Conservation (phyloP, 2,888 invertebrate species). For the Timema cristinae region DNA sequence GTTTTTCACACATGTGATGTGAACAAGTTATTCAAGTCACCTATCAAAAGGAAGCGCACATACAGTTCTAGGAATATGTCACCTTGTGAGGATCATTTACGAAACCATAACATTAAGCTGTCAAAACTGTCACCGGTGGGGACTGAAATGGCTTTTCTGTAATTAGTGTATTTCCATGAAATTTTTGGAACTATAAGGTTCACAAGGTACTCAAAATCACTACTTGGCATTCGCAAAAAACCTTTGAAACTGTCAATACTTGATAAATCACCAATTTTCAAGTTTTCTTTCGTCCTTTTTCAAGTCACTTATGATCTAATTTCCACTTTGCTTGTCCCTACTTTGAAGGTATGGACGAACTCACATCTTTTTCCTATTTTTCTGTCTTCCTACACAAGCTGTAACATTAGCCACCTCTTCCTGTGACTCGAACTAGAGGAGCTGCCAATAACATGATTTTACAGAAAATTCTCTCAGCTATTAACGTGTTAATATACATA, state of each 20-base stretch:
- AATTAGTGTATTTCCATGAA: not conserved
- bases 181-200: not conserved
- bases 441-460: no score
- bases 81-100: not conserved
- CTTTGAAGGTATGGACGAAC: constrained; percentile 8
- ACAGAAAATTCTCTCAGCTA: no score
- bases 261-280: not conserved
- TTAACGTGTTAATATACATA: no score
- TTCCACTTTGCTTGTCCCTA: not conserved
- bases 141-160: constrained; percentile 1
- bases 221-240: constrained; percentile 11
- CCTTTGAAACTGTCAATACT: not conserved
- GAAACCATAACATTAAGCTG: not conserved
- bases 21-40: no score
- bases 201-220: constrained; percentile 6
- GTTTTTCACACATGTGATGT: no score
- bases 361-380: not conserved
- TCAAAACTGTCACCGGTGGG: constrained; percentile 2
- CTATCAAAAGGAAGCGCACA: no score
- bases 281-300: constrained; percentile 3
- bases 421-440: not conserved
- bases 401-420: not conserved
- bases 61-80: no score
- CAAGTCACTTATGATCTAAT: not conserved
- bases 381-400: constrained; percentile 3